Conservation (phyloP, 2,797 vertebrate genomes). For the Schizopygopsis malacanthus region DNA sequence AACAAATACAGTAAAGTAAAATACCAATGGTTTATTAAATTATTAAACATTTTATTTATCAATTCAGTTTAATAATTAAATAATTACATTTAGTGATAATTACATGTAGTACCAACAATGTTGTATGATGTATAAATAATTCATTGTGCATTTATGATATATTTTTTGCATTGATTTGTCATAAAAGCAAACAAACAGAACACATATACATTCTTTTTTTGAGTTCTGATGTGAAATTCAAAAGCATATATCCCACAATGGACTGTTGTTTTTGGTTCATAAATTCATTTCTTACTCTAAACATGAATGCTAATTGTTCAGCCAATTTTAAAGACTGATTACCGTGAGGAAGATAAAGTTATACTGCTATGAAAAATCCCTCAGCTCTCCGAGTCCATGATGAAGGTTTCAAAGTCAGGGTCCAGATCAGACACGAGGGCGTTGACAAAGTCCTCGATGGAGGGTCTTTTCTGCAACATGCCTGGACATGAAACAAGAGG, state of each 20-base stretch:
- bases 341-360: not conserved
- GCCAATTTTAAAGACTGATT: not conserved
- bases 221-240: too few relatives aligned
- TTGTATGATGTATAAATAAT: not conserved
- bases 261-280: not conserved
- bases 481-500: constrained; percentile 75
- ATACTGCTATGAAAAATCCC: not conserved
- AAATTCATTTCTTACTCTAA: not conserved
- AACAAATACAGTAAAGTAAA: not conserved
- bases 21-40: not conserved
- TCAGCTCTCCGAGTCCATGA: constrained; percentile 89
- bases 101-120: not conserved
- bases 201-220: not conserved
- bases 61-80: not conserved
- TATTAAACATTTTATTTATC: not conserved
- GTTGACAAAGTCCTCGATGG: constrained; percentile 91
- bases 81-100: not conserved
- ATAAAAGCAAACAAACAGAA: not conserved
- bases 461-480: constrained; percentile 92
- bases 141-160: not conserved
- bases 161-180: not conserved
- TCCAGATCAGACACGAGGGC: constrained; percentile 93
- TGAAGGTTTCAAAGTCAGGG: constrained; percentile 90
- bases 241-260: not conserved
- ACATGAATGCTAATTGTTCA: not conserved